A percentile compares a stretch with the other conserved stretches of the same genome.
phyloP scores from a whole-genome alignment of 2,797 vertebrate species.

The Megaceryle alcyon region DNA sequence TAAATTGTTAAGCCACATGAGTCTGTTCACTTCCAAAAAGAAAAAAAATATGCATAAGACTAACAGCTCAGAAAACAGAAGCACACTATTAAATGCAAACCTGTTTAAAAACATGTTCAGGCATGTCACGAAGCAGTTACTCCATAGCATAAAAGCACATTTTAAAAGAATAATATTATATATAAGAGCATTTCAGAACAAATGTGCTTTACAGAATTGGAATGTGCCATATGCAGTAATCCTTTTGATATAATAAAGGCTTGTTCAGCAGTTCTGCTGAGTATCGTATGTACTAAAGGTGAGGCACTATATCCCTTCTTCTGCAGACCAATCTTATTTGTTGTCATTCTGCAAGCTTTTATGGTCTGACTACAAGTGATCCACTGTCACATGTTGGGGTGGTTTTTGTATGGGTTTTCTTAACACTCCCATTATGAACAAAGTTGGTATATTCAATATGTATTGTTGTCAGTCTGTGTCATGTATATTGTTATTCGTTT shows the following conservation, averaged over 20 bases:
- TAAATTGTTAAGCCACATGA: background rate
- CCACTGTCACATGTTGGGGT: rapidly evolving
- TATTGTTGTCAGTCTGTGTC: background rate
- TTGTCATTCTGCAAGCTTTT: background rate
- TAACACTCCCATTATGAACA: background rate
- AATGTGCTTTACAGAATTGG: background rate
- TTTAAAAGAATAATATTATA: background rate
- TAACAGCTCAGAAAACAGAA: background rate
- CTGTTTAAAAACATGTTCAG: background rate
- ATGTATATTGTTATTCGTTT: background rate
- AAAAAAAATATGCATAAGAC: background rate
- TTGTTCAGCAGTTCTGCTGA: background rate
- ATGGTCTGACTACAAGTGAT: background rate
- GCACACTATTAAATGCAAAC: background rate
- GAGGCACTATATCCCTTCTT: background rate
- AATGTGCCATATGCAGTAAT: rapidly evolving
- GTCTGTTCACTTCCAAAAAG: background rate
- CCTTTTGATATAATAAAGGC: background rate
- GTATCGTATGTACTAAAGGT: rapidly evolving
- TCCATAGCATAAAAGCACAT: background rate
- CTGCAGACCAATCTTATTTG: background rate
- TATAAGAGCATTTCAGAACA: background rate
- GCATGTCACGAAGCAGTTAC: background rate
- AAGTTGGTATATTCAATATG: background rate
- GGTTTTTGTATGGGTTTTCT: background rate